Conservation (phyloP, 2,113 vertebrate genomes). For the Xenopus tropicalis region UCB_Xtro_10.0 CM004446.2:125247501-125248000, state of each 20-base stretch:
- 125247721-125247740: neutral
- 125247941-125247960: neutral
- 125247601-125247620: no score
- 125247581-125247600: no score
- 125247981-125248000: no score
- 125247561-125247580: no score
- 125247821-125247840: neutral
- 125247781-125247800: neutral
- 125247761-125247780: neutral
- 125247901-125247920: neutral
- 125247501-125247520: no score
- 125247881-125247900: neutral
- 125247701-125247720: neutral
- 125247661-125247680: no score
- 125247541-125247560: no score
- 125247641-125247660: no score
- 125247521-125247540: no score
- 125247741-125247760: slow-evolving; percentile 1
- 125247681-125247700: neutral
- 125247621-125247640: no score
- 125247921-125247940: neutral
- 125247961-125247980: neutral
- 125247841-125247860: neutral
- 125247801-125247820: neutral
- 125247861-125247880: slow-evolving; percentile 3